Percentiles rank a stretch among this genome's conserved stretches.
phyloP scores from a whole-genome alignment of 2,113 vertebrate species.

The Bubalus kerabau region DNA sequence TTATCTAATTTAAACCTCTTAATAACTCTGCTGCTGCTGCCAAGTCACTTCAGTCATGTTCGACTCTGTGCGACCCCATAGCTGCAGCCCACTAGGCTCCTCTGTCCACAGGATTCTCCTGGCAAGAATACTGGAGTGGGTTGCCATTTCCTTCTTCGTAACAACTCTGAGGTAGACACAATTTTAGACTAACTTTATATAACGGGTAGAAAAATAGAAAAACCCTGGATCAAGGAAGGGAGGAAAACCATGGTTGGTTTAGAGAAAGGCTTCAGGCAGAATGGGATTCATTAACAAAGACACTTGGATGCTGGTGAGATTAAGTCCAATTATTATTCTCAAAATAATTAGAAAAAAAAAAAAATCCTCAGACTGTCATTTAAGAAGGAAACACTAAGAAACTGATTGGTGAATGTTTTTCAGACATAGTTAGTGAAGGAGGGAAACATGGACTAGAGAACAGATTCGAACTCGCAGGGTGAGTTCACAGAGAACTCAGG shows the following conservation, averaged over 20 bases:
- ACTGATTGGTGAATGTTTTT: neutral
- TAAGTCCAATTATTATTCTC: neutral
- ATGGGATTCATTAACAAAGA: neutral
- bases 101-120: too few relatives aligned
- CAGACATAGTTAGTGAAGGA: neutral
- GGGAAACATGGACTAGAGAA: neutral
- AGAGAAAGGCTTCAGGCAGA: neutral
- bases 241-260: neutral
- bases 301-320: neutral
- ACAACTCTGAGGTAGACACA: too few relatives aligned
- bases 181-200: neutral
- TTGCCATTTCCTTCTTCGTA: too few relatives aligned
- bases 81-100: too few relatives aligned
- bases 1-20: neutral
- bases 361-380: neutral
- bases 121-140: too few relatives aligned
- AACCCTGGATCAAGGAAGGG: neutral
- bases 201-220: neutral
- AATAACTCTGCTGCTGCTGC: neutral
- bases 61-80: accelerated
- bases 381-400: neutral
- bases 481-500: neutral
- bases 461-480: neutral
- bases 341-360: neutral
- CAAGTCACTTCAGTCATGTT: too few relatives aligned